A percentile compares a stretch with the other conserved stretches of the same genome.
phyloP scores from a whole-genome alignment of 2,797 vertebrate species.

The Podarcis siculus region DNA sequence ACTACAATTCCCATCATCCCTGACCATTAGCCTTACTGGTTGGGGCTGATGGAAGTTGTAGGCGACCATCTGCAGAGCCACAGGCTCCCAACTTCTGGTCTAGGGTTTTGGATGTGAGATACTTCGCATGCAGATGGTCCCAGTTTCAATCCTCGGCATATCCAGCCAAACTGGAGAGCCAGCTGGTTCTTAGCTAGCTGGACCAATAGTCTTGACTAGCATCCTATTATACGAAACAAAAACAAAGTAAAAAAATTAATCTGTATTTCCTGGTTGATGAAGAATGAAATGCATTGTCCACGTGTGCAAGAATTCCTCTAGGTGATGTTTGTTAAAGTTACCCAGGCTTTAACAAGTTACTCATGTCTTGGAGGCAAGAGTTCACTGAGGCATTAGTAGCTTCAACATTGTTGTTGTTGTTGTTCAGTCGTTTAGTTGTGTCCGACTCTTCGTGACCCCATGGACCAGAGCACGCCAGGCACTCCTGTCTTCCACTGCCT shows the following conservation, averaged over 20 bases:
- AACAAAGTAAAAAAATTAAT: slow-evolving; percentile 12
- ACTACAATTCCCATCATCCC: too few relatives aligned
- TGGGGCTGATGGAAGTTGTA: background rate
- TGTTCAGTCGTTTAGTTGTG: too few relatives aligned
- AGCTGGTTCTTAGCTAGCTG: background rate
- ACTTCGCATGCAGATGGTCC: background rate
- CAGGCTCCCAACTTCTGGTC: background rate
- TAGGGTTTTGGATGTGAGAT: background rate
- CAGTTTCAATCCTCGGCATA: background rate
- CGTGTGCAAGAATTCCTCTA: slow-evolving; percentile 66
- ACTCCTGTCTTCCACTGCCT: too few relatives aligned
- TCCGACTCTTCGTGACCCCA: too few relatives aligned
- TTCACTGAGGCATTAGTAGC: slow-evolving; percentile 54
- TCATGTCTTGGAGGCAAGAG: slow-evolving; percentile 58
- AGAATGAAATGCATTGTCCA: slow-evolving; percentile 73
- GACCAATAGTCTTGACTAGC: background rate
- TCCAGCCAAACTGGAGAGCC: background rate
- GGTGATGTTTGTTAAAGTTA: slow-evolving; percentile 60
- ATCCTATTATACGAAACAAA: slow-evolving; percentile 18
- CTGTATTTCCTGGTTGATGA: slow-evolving; percentile 63
- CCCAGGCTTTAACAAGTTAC: too few relatives aligned
- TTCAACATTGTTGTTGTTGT: slow-evolving; percentile 41
- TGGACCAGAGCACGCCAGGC: too few relatives aligned
- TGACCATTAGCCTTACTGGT: background rate
- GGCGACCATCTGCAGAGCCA: background rate